Evolutionary conservation across 2,113 vertebrate species (phyloP), one percentile per base, ranked within the genome.

Genomic region (Myotis lucifugus): DNA sequence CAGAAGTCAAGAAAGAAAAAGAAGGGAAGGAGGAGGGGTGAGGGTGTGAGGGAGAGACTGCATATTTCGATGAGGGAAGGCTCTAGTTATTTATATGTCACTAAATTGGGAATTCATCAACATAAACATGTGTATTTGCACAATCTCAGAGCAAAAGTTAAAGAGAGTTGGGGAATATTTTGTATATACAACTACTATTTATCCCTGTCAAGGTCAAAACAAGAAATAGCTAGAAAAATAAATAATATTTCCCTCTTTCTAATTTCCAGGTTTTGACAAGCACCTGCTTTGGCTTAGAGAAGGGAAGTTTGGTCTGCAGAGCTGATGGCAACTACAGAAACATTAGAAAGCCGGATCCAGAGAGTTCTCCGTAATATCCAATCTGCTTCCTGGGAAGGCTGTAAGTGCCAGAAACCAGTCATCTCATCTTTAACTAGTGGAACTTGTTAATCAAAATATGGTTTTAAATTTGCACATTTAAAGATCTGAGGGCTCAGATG

Each of bases 171-270:
- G n/a, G 52, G 91, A 97, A 73, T 94, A 69, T 96, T 97, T 98
- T 97, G 90, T 94, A 94, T 95, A 61, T 96, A 84, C 27, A 97
- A 95, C 34, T 87, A 97, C 25, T 81, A 94, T 97, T 95, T 96
- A 96, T 93, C 73, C 88, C 56, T 88, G 56, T 74, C 96, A 98
- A 98, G 96, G 94, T 88, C 98, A 98, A 95, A 97, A 52, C n/a
- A 92, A 96, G 78, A 98, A 95, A 2, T 70, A 66, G 42, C 46
- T 84, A 85, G 72, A 88, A 96, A 97, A 96, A 97, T 42, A 37
- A 52, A 77, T 0, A 61, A 21, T 78, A 27, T 86, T 87, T 94
- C 17, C 67, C 10, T 95, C 48, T 85, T 94, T 42, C 48, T 29
- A 78, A 46, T 46, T 64, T 56, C 77, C 61, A 69, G 23, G 50